Conservation (phyloP, 1,140 invertebrate genomes). For the Pseudomyrmex pallidus region DNA sequence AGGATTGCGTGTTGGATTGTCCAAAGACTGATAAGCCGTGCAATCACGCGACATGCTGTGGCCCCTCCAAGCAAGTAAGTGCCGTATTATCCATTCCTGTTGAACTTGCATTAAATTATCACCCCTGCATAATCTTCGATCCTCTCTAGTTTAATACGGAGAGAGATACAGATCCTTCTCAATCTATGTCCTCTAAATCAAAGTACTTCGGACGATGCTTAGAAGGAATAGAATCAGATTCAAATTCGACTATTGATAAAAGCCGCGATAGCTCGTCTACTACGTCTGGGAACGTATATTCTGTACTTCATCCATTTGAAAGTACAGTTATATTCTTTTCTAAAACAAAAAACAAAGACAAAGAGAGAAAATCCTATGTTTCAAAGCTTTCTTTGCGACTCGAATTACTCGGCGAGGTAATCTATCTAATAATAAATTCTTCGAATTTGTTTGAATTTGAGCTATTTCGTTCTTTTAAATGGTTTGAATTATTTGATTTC, state of each 20-base stretch:
- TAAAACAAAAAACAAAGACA: neutral
- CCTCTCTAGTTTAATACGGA: slow-evolving; percentile 70
- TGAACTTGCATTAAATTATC: neutral
- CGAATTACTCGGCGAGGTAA: neutral
- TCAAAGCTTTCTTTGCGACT: neutral
- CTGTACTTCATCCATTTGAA: slow-evolving; percentile 34
- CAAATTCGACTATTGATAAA: slow-evolving; percentile 77
- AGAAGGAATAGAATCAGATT: slow-evolving; percentile 77
- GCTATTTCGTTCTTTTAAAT: too few species aligned
- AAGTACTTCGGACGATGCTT: slow-evolving; percentile 76
- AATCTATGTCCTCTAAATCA: slow-evolving; percentile 59
- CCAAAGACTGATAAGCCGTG: slow-evolving; percentile 93
- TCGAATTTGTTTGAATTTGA: too few species aligned
- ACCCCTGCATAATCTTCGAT: slow-evolving; percentile 22
- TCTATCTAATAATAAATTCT: too few species aligned
- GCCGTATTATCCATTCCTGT: neutral
- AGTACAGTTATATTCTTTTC: slow-evolving; percentile 48
- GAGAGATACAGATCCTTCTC: slow-evolving; percentile 66
- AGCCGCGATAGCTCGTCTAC: slow-evolving; percentile 34
- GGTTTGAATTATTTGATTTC: too few species aligned
- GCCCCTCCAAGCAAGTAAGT: slow-evolving; percentile 88
- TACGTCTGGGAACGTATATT: slow-evolving; percentile 28
- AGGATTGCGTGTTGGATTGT: slow-evolving; percentile 93
- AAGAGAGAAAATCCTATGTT: too few species aligned
- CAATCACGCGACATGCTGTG: slow-evolving; percentile 93